phyloP scores from a whole-genome alignment of 1,140 invertebrate species.

The Ceratina calcarata region DNA sequence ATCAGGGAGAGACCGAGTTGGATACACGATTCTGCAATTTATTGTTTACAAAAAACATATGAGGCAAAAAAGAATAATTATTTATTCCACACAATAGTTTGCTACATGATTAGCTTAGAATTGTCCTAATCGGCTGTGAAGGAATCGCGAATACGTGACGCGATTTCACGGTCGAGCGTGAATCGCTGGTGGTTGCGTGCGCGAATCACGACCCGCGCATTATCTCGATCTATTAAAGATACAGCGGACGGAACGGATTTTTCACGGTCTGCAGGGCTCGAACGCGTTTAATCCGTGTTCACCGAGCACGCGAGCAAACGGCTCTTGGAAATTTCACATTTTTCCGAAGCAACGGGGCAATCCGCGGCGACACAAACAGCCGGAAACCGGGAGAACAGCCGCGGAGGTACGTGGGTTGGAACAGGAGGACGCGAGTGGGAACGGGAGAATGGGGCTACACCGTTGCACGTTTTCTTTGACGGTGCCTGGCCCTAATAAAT shows the following conservation, averaged over 20 bases:
- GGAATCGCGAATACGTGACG: background rate
- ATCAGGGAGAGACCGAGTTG: slow-evolving; percentile 54
- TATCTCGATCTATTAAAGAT: slow-evolving; percentile 17
- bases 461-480: slow-evolving; percentile 61
- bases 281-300: slow-evolving; percentile 29
- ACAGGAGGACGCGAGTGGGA: no score
- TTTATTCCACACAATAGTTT: no score
- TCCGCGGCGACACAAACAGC: background rate
- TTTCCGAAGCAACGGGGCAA: slow-evolving; percentile 6
- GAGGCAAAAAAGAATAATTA: no score
- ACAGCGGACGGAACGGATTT: slow-evolving; percentile 2
- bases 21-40: slow-evolving; percentile 44
- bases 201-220: background rate
- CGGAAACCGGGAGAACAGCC: slow-evolving; percentile 2
- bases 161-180: slow-evolving; percentile 8
- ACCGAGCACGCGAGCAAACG: slow-evolving; percentile 6
- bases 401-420: no score
- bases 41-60: no score
- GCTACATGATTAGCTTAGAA: no score
- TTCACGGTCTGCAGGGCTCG: slow-evolving; percentile 9
- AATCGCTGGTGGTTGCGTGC: background rate
- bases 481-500: slow-evolving; percentile 61
- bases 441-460: background rate
- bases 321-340: slow-evolving; percentile 22
- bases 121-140: no score